Evolutionary conservation across 2,113 vertebrate species (phyloP).

Genomic region (Pseudorhombus dupliciocellatus): DNA sequence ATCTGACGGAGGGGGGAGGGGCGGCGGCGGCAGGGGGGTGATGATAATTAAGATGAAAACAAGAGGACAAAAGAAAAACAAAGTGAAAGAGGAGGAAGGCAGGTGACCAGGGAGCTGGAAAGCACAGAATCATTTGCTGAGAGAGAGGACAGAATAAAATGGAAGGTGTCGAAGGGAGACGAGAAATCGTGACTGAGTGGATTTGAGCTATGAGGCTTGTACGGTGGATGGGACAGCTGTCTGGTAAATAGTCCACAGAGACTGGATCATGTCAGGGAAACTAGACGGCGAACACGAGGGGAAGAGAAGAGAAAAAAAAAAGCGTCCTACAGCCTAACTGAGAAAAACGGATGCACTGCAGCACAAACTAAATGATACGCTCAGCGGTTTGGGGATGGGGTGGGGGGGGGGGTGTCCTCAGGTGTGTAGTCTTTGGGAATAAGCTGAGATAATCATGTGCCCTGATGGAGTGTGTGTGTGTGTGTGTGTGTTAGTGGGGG

Average conservation of each 20-base stretch:
- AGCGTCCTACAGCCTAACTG: background rate
- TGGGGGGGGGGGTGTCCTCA: slow-evolving; percentile 17
- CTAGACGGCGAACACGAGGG: slow-evolving; percentile 1
- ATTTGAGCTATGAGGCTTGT: slow-evolving; percentile 27
- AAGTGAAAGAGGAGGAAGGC: background rate
- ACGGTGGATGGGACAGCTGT: slow-evolving; percentile 32
- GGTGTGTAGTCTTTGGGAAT: slow-evolving; percentile 56
- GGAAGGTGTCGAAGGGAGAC: background rate
- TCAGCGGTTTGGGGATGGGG: slow-evolving; percentile 36
- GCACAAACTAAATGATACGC: slow-evolving; percentile 35
- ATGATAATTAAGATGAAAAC: background rate
- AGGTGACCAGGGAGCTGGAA: background rate
- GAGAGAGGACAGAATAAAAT: background rate
- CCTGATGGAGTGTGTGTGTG: slow-evolving; percentile 38
- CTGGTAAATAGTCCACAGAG: slow-evolving; percentile 35
- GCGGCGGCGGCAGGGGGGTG: background rate
- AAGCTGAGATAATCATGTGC: slow-evolving; percentile 59
- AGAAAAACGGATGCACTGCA: slow-evolving; percentile 45
- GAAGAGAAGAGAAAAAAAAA: background rate
- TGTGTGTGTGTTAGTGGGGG: background rate
- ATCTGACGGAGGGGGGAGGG: slow-evolving; percentile 25
- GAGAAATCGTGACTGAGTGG: slow-evolving; percentile 8
- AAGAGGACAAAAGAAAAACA: background rate
- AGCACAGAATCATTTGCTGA: background rate
- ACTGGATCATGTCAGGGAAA: slow-evolving; percentile 24